Evolutionary conservation across 2,797 vertebrate genomes (phyloP).

Genomic region (Sebastolobus altivelis): DNA sequence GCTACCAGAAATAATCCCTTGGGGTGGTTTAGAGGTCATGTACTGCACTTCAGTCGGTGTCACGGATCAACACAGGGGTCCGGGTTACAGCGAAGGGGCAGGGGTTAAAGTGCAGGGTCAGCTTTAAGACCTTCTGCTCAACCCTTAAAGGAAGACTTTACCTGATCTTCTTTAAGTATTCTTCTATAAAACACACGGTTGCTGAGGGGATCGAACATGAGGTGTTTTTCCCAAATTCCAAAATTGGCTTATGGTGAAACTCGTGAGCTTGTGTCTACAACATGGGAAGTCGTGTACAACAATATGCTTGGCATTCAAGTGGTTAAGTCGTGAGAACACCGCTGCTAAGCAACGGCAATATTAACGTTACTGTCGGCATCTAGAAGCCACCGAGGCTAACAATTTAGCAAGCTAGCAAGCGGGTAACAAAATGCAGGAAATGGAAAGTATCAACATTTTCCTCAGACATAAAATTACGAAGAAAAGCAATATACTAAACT

Average conservation of each 20-base stretch:
- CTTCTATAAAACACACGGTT: background rate
- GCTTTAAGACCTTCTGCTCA: constrained; percentile 20
- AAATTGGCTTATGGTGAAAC: background rate
- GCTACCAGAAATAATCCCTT: constrained; percentile 41
- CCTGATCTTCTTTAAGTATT: background rate
- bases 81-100: constrained; percentile 13
- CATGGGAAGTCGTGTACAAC: too few relatives aligned
- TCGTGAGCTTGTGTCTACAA: too few relatives aligned
- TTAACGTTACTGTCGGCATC: too few relatives aligned
- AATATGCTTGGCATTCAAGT: too few relatives aligned
- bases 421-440: too few relatives aligned
- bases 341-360: too few relatives aligned
- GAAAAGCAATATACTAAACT: too few relatives aligned
- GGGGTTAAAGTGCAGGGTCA: constrained; percentile 39
- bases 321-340: too few relatives aligned
- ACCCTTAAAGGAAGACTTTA: constrained; percentile 27
- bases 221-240: background rate
- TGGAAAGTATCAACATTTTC: too few relatives aligned
- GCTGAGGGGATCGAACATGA: background rate
- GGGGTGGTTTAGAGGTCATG: constrained; percentile 47
- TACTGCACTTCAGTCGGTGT: constrained; percentile 30
- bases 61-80: constrained; percentile 26
- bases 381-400: too few relatives aligned
- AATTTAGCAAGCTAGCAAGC: too few relatives aligned
- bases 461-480: too few relatives aligned